Evolutionary conservation across 2,888 invertebrate genomes (phyloP).

Genomic region (Leptarthrus brevirostris): DNA sequence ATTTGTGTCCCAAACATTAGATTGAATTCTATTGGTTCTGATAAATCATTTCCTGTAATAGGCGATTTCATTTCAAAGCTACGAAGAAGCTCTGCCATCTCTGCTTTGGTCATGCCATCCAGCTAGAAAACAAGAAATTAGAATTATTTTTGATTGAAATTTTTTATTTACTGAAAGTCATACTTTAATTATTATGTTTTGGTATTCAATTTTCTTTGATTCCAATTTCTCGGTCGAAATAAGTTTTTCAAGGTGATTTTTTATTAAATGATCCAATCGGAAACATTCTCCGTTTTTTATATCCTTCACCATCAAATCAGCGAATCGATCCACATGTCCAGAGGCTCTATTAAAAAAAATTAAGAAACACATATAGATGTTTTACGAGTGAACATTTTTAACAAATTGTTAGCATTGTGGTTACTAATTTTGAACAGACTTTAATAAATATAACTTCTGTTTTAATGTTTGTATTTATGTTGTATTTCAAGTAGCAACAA

Average conservation of each 20-base stretch:
- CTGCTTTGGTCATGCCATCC: conserved; percentile 91
- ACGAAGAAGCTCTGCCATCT: conserved; percentile 86
- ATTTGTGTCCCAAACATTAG: conserved; percentile 99
- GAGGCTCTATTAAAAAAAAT: too few relatives aligned
- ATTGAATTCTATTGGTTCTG: conserved; percentile 98
- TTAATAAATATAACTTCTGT: too few relatives aligned
- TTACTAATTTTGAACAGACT: too few relatives aligned
- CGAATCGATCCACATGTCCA: conserved; percentile 98
- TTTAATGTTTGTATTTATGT: too few relatives aligned
- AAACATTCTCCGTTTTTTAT: conserved; percentile 96
- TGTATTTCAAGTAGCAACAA: too few relatives aligned
- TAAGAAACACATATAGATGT: too few relatives aligned
- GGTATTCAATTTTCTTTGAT: conserved; percentile 77
- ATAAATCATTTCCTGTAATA: conserved; percentile 91
- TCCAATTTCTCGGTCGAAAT: conserved; percentile 85
- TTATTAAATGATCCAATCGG: conserved; percentile 96
- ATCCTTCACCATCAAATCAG: conserved; percentile 99
- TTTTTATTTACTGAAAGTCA: too few relatives aligned
- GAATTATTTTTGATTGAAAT: not conserved
- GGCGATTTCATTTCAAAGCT: conserved; percentile 96
- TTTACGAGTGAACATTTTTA: too few relatives aligned
- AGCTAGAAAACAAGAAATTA: conserved; percentile 67
- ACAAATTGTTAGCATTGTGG: too few relatives aligned
- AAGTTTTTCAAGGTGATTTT: conserved; percentile 90
- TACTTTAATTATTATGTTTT: conserved; percentile 63